Evolutionary conservation across 2,888 invertebrate species (phyloP).

Genomic region (Pyrocoelia pectoralis): DNA sequence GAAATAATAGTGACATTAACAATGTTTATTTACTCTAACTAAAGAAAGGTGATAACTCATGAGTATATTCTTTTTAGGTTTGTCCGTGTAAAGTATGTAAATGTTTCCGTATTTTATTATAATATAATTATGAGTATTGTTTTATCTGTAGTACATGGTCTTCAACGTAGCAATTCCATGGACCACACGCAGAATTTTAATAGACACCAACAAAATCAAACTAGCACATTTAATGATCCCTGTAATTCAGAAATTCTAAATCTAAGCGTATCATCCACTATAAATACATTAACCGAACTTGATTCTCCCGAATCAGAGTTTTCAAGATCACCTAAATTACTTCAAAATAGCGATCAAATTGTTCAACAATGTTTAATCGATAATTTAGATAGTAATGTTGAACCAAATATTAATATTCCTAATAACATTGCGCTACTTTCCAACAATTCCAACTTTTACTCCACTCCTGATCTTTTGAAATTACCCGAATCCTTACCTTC

Average conservation of each 20-base stretch:
- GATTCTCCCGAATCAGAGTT: conserved; percentile 37
- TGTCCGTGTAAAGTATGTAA: not conserved
- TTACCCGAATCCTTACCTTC: not conserved
- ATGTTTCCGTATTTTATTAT: conserved; percentile 1
- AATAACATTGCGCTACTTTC: conserved; percentile 32
- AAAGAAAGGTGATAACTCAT: no score
- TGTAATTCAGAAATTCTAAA: conserved; percentile 25
- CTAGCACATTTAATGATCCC: conserved; percentile 7
- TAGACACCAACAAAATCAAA: conserved; percentile 5
- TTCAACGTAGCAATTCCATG: conserved; percentile 14
- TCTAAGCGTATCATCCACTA: conserved; percentile 20
- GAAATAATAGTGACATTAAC: not conserved
- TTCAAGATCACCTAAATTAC: conserved; percentile 42
- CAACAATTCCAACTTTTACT: conserved; percentile 40
- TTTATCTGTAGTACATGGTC: conserved; percentile 14
- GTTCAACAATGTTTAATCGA: conserved; percentile 31
- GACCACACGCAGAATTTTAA: conserved; percentile 8
- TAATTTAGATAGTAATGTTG: conserved; percentile 29
- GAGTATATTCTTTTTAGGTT: conserved; percentile 10
- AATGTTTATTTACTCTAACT: not conserved
- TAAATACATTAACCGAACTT: conserved; percentile 8
- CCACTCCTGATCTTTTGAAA: not conserved
- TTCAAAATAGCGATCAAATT: conserved; percentile 38
- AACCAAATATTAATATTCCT: conserved; percentile 14
- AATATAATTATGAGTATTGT: conserved; percentile 9